A percentile compares a stretch with the other conserved stretches of the same genome.
Evolutionary conservation across 2,888 invertebrate genomes (phyloP).

Genomic region (Antheraea yamamai): DNA sequence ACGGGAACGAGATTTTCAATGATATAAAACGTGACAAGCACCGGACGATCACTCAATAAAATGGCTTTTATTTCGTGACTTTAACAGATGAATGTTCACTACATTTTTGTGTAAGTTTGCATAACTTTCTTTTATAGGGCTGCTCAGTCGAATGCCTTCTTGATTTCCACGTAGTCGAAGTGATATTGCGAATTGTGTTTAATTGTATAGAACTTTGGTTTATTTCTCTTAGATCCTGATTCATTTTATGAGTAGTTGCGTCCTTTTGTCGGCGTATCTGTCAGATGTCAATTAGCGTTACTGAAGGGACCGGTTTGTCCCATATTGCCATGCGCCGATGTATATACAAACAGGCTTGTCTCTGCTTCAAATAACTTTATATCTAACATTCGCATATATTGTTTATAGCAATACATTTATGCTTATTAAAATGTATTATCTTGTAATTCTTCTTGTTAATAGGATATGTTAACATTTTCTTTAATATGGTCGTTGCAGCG

Average conservation of each 20-base stretch:
- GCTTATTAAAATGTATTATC: not conserved
- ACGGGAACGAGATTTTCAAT: conserved; percentile 57
- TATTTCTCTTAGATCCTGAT: conserved; percentile 40
- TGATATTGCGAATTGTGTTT: conserved; percentile 41
- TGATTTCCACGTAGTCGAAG: conserved; percentile 39
- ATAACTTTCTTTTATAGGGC: conserved; percentile 55
- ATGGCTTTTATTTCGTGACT: conserved; percentile 71
- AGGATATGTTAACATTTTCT: not conserved
- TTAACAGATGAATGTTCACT: conserved; percentile 72
- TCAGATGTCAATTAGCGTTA: conserved; percentile 68
- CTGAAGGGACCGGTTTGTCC: conserved; percentile 62
- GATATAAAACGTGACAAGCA: conserved; percentile 72
- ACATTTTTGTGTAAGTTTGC: conserved; percentile 54
- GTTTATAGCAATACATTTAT: conserved; percentile 1
- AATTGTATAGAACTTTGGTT: conserved; percentile 44
- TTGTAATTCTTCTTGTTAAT: not conserved
- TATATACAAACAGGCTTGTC: not conserved
- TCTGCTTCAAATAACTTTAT: not conserved
- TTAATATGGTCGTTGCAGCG: not conserved
- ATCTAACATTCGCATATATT: conserved; percentile 9
- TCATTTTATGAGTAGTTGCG: conserved; percentile 47
- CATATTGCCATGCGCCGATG: conserved; percentile 4
- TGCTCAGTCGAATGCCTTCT: conserved; percentile 57
- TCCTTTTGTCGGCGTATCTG: conserved; percentile 40
- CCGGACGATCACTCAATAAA: conserved; percentile 73